These are phyloP conservation scores for Phalangium opilio DNA, from an alignment of 2,888 invertebrate species.

Conservation along the genomic window DNA sequence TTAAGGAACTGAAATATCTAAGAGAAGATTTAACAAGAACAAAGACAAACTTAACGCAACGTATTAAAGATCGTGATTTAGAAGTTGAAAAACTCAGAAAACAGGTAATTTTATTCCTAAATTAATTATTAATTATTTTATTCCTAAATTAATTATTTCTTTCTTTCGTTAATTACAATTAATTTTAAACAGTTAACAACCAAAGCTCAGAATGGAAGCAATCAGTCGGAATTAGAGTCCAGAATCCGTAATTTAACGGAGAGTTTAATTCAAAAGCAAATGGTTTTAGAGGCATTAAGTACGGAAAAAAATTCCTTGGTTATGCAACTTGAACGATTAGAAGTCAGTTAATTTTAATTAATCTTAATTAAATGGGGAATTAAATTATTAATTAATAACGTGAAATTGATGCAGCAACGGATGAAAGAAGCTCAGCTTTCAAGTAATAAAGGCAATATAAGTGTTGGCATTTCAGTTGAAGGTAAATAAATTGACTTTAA, in stretches of 20 bases:
- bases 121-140: neutral
- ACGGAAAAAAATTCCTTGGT: conserved; percentile 71
- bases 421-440: conserved; percentile 41
- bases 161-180: neutral
- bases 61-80: conserved; percentile 40
- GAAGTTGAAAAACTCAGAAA: conserved; percentile 42
- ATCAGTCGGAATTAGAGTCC: conserved; percentile 35
- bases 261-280: conserved; percentile 69
- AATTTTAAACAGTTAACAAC: conserved; percentile 17
- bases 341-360: conserved; percentile 36
- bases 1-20: conserved; percentile 38
- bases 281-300: conserved; percentile 60
- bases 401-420: conserved; percentile 43
- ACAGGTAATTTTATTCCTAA: conserved; percentile 27
- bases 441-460: conserved; percentile 38
- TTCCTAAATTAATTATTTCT: neutral
- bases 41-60: conserved; percentile 34
- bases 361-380: conserved; percentile 1
- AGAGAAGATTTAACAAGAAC: conserved; percentile 40
- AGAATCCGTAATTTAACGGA: conserved; percentile 48
- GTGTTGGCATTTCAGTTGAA: conserved; percentile 29
- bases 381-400: too few species aligned
- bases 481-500: too few species aligned
- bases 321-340: conserved; percentile 64
- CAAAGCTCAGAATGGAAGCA: conserved; percentile 24